A percentile compares a stretch with the other conserved stretches of the same genome.
Conservation (phyloP, 2,113 vertebrate species). For the Aramus guarauna region DNA sequence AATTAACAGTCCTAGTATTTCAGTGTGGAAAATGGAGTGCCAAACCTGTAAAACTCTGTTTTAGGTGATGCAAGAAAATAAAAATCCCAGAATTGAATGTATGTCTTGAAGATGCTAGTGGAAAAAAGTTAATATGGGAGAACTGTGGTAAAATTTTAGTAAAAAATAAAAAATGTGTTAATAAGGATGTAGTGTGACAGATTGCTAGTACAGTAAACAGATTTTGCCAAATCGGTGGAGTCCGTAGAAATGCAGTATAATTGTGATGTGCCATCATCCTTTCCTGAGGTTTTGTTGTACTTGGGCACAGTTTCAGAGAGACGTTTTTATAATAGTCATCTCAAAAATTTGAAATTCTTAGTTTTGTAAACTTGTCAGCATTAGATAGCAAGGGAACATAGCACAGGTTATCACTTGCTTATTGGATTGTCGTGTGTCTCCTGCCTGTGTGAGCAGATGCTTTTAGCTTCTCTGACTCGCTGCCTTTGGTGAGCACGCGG, state of each 20-base stretch:
- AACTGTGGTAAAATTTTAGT: neutral
- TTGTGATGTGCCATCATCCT: neutral
- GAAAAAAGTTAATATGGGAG: neutral
- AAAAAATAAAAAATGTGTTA: neutral
- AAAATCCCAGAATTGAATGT: neutral
- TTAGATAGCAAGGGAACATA: neutral
- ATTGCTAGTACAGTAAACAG: neutral
- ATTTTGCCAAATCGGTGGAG: neutral
- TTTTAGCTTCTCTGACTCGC: neutral
- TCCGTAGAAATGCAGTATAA: neutral
- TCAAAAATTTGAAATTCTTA: neutral
- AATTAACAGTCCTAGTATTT: neutral
- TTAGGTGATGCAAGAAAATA: neutral
- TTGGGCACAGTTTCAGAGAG: neutral
- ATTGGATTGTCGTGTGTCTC: neutral
- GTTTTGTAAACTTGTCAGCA: neutral
- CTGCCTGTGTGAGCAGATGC: neutral
- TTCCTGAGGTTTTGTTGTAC: neutral
- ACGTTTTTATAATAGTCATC: neutral
- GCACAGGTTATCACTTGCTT: neutral
- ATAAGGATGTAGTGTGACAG: rapidly evolving
- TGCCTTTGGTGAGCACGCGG: neutral
- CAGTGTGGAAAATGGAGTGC: neutral
- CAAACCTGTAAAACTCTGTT: neutral
- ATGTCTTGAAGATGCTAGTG: neutral